phyloP scores from a whole-genome alignment of 2,113 vertebrate genomes.

The Lampris incognitus region DNA sequence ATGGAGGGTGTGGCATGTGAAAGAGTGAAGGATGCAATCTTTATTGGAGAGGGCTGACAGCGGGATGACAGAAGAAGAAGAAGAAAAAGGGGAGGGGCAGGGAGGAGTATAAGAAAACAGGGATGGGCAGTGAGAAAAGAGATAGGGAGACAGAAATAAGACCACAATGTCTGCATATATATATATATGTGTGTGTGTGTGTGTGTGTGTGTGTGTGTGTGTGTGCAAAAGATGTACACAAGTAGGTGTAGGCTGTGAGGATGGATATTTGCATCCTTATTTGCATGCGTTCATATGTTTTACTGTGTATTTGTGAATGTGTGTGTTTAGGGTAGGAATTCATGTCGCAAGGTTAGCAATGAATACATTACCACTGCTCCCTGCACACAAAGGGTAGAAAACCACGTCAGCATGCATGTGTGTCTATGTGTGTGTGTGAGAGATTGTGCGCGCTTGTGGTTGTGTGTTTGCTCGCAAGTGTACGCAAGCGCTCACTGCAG shows the following conservation, averaged over 20 bases:
- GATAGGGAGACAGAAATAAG: not conserved
- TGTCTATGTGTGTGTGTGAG: not conserved
- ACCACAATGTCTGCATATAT: not conserved
- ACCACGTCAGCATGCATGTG: not conserved
- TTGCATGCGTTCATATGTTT: too few relatives aligned
- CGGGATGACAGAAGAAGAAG: too few relatives aligned
- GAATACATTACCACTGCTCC: conserved; percentile 43
- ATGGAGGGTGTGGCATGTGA: too few relatives aligned
- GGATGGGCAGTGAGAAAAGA: not conserved
- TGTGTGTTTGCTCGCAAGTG: conserved; percentile 2
- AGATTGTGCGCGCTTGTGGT: not conserved
- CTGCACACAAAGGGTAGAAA: conserved; percentile 4
- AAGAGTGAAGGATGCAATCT: too few relatives aligned
- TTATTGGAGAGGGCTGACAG: too few relatives aligned
- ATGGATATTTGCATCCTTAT: too few relatives aligned
- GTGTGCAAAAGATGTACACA: too few relatives aligned
- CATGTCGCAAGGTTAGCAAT: conserved; percentile 52
- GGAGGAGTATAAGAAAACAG: not conserved
- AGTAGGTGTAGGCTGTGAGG: too few relatives aligned
- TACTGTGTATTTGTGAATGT: not conserved
- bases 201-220: not conserved
- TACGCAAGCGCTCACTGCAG: conserved; percentile 6
- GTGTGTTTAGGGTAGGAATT: conserved; percentile 20
- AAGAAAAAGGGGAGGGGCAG: not conserved
- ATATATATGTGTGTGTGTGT: not conserved